phyloP scores from a whole-genome alignment of 2,797 vertebrate species.

The Enteromius thamalakanensis region DNA sequence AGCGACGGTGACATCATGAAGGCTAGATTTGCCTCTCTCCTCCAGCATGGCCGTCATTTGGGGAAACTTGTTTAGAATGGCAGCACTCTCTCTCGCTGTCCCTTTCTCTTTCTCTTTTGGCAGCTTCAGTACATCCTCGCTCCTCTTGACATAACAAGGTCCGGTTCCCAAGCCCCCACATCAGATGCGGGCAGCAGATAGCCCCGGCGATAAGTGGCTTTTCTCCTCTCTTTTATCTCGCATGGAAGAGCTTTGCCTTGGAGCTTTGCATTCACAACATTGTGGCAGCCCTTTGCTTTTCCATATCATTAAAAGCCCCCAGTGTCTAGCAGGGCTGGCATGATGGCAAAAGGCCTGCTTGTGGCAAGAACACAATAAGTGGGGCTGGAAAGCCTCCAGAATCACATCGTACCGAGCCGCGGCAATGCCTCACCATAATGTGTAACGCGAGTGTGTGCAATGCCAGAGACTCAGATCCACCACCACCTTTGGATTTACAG shows the following conservation, averaged over 20 bases:
- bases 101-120: conserved; percentile 46
- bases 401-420: conserved; percentile 8
- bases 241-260: conserved; percentile 55
- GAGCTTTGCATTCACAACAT: conserved; percentile 54
- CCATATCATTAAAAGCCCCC: conserved; percentile 51
- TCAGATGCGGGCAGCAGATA: conserved; percentile 60
- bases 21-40: conserved; percentile 33
- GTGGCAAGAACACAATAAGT: conserved; percentile 51
- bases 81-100: conserved; percentile 38
- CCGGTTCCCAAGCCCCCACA: conserved; percentile 57
- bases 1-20: conserved; percentile 33
- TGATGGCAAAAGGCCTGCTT: conserved; percentile 46
- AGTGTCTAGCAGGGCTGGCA: conserved; percentile 47
- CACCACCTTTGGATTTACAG: conserved; percentile 22
- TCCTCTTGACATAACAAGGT: conserved; percentile 59
- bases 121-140: conserved; percentile 50
- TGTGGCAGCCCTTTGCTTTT: conserved; percentile 51
- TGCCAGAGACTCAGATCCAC: conserved; percentile 26
- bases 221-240: conserved; percentile 59
- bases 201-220: conserved; percentile 58
- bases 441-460: conserved; percentile 43
- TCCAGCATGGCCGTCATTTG: conserved; percentile 34
- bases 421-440: conserved; percentile 3
- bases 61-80: conserved; percentile 45
- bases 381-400: conserved; percentile 50